Percentiles rank a stretch among this genome's conserved stretches.
Conservation (phyloP, 2,113 vertebrate genomes). For the Mesembrinibis cayennensis region DNA sequence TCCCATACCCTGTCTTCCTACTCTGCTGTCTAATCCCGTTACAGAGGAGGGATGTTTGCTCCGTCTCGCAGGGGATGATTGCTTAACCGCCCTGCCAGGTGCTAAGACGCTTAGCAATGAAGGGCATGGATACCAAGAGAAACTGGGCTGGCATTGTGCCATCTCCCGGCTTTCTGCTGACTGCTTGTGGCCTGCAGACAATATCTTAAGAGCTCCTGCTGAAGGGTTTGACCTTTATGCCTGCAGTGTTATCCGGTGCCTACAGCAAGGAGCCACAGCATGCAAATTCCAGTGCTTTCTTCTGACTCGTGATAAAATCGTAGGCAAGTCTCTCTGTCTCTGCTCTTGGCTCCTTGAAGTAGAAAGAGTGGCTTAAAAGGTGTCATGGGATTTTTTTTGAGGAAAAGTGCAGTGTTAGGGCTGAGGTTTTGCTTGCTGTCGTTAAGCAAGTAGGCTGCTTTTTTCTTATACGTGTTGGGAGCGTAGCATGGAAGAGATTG, state of each 20-base stretch:
- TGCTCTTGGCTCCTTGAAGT: not conserved
- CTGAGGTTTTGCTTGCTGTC: not conserved
- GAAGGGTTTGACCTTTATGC: constrained; percentile 46
- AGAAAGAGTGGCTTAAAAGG: not conserved
- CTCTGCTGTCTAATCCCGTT: not conserved
- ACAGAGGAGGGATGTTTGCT: not conserved
- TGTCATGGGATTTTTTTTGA: not conserved
- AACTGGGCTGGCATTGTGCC: not conserved
- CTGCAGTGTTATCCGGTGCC: not conserved
- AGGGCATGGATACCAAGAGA: not conserved
- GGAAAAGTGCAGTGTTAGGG: not conserved
- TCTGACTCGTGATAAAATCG: not conserved
- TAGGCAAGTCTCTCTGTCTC: not conserved
- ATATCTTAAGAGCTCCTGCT: not conserved
- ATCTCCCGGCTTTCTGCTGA: not conserved
- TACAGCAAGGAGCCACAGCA: not conserved
- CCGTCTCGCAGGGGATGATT: not conserved
- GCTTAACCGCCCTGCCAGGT: not conserved
- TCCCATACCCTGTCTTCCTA: fast-evolving
- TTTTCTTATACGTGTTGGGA: not conserved
- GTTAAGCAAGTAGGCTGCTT: not conserved
- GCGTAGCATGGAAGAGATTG: not conserved
- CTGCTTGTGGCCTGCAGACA: not conserved
- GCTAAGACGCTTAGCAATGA: not conserved
- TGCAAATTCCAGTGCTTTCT: constrained; percentile 8